phyloP scores from a whole-genome alignment of 1,140 invertebrate species.

The Campoletis sonorensis region DNA sequence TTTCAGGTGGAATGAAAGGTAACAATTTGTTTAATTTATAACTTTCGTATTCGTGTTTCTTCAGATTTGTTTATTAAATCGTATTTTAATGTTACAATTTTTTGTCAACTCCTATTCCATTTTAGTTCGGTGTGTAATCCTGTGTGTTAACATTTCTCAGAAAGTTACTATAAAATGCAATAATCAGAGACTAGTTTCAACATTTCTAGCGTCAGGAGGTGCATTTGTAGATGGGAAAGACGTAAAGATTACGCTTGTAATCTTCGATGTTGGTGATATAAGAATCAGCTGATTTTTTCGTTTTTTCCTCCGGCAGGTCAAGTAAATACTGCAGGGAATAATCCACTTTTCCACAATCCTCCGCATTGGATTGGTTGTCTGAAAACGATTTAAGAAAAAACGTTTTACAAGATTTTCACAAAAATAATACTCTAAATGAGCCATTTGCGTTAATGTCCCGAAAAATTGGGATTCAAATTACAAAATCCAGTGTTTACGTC shows the following conservation, averaged over 20 bases:
- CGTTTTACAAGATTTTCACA: background rate
- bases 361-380: conserved; percentile 33
- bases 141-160: background rate
- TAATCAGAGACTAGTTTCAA: background rate
- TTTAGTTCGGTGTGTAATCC: too few relatives aligned
- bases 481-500: too few relatives aligned
- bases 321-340: conserved; percentile 58
- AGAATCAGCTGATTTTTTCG: conserved; percentile 46
- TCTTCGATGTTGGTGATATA: conserved; percentile 57
- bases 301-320: conserved; percentile 47
- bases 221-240: conserved; percentile 63
- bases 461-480: too few relatives aligned
- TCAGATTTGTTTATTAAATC: too few relatives aligned
- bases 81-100: too few relatives aligned
- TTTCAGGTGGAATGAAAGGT: background rate
- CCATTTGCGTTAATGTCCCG: background rate
- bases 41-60: too few relatives aligned
- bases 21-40: background rate
- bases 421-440: background rate
- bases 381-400: conserved; percentile 31
- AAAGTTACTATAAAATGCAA: conserved; percentile 11
- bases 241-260: conserved; percentile 63
- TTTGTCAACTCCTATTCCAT: too few relatives aligned
- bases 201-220: conserved; percentile 11
- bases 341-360: conserved; percentile 45